These are phyloP conservation scores for Stichopus chloronotus DNA, from an alignment of 35 echinoderm and acorn worm genomes.

Conservation along the genomic window DNA sequence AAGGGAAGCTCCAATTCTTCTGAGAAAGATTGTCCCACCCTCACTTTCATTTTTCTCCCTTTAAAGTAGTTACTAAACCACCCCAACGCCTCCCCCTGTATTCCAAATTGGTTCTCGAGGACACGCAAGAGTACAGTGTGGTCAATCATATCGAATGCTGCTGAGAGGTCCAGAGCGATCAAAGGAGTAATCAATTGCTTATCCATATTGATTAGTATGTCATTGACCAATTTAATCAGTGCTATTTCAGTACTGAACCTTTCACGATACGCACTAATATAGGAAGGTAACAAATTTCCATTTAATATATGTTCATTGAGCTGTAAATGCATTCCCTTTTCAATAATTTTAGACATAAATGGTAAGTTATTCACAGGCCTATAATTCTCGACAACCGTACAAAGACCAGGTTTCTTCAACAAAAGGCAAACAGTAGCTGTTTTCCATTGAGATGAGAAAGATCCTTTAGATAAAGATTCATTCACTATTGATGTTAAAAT, in stretches of 20 bases:
- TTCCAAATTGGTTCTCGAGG: slow-evolving; percentile 4
- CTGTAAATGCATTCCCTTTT: slow-evolving; percentile 30
- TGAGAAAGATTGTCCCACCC: background rate
- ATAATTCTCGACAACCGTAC: slow-evolving; percentile 30
- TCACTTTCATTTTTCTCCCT: slow-evolving; percentile 16
- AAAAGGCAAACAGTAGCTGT: slow-evolving; percentile 18
- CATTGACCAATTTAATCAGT: slow-evolving; percentile 34
- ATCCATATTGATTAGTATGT: slow-evolving; percentile 25
- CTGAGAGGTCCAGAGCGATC: slow-evolving; percentile 12
- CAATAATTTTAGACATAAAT: slow-evolving; percentile 51
- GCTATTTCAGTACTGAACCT: slow-evolving; percentile 30
- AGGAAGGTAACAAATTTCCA: slow-evolving; percentile 46
- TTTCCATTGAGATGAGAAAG: slow-evolving; percentile 33
- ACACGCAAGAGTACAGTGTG: background rate
- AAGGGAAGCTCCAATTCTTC: background rate
- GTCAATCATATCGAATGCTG: slow-evolving; percentile 39
- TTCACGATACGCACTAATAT: slow-evolving; percentile 34
- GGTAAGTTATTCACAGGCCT: slow-evolving; percentile 54
- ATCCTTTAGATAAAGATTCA: slow-evolving; percentile 27
- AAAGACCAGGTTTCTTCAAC: slow-evolving; percentile 51
- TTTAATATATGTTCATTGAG: slow-evolving; percentile 37
- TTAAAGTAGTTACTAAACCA: slow-evolving; percentile 23
- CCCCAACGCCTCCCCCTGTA: slow-evolving; percentile 2
- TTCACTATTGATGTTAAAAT: slow-evolving; percentile 22
- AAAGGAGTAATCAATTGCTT: slow-evolving; percentile 37